Percentiles rank a stretch among this genome's conserved stretches.
Evolutionary conservation across 2,797 vertebrate species (phyloP).

Genomic region (Meriones psammophilus): DNA sequence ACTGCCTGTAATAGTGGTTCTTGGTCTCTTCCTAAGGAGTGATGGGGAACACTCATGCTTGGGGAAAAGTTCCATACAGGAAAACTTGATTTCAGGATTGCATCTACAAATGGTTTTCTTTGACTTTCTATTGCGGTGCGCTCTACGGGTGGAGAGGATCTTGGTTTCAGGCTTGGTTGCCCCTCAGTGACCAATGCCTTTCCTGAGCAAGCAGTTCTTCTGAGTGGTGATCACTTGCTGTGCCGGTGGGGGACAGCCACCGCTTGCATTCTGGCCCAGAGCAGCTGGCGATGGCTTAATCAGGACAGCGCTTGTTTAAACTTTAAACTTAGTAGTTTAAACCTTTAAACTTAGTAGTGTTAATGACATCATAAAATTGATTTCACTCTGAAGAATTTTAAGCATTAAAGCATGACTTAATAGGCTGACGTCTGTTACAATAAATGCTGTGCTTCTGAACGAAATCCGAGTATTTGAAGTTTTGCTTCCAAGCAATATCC

Average conservation of each 20-base stretch:
- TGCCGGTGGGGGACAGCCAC: neutral
- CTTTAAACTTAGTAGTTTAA: constrained; percentile 32
- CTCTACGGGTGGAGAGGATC: neutral
- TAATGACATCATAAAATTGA: neutral
- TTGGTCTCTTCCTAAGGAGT: neutral
- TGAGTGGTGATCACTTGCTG: neutral
- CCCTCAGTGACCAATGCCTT: constrained; percentile 52
- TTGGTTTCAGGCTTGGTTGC: neutral
- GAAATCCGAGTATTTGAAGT: constrained; percentile 27
- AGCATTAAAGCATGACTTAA: constrained; percentile 7
- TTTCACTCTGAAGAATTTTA: neutral
- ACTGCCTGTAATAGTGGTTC: neutral
- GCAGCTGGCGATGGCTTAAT: neutral
- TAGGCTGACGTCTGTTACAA: constrained; percentile 20
- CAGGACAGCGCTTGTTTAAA: neutral
- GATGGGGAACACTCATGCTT: neutral
- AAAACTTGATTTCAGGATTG: neutral
- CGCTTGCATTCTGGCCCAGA: neutral
- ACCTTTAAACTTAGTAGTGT: constrained; percentile 16
- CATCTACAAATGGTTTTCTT: neutral
- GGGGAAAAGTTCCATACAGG: neutral
- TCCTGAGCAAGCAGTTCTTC: constrained; percentile 13
- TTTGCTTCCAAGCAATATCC: constrained; percentile 44
- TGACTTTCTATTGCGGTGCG: neutral
- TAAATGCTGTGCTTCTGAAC: constrained; percentile 9